Evolutionary conservation across 2,113 vertebrate species (phyloP), one percentile per base, ranked within the genome.

Genomic region (Engraulis encrasicolus): DNA sequence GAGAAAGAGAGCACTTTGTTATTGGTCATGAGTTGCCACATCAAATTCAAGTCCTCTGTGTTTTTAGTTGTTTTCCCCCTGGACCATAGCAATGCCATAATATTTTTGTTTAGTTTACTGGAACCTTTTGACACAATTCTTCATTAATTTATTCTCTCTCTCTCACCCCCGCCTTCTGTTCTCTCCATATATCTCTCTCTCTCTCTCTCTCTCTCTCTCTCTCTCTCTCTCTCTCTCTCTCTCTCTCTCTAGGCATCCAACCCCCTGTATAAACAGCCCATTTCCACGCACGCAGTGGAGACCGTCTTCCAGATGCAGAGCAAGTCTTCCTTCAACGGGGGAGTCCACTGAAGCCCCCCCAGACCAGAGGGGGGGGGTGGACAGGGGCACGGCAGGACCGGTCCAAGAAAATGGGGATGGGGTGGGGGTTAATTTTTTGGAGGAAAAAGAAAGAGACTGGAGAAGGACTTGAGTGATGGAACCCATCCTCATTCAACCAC

Each of bases 181-280:
- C 20, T 61, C n/a, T 79, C 81, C 49, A 20, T n/a, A 20, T 78
- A 49, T n/a, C 31, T 79, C 38, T 81, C 11, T 91, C 12, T 83
- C 71, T 18, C 18, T 15, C 85, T 49, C 49, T 82, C 20, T 74
- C 74, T 80, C 74, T 50, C 20, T 61, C n/a, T 79, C 81, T 54
- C 27, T n/a, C 27, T 78, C 54, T n/a, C 31, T 79, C 38, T 81
- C 11, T 91, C 12, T 83, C 71, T 18, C 18, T 15, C 85, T 49
- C 49, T 2, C 0, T 83, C 52, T 17, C 6, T 86, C 1, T 86
- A 99, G 98, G 98, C 97, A 50, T 97, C 97, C 87, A 99, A 99
- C 89, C 98, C 98, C 61, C 96, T 99, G 84, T 99, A 99, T 93
- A 96, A 98, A 92, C 96, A 96, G 91, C 96, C 97, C 4, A 95